Conservation (phyloP, 2,113 vertebrate species). For the Aspidoscelis tigris region DNA sequence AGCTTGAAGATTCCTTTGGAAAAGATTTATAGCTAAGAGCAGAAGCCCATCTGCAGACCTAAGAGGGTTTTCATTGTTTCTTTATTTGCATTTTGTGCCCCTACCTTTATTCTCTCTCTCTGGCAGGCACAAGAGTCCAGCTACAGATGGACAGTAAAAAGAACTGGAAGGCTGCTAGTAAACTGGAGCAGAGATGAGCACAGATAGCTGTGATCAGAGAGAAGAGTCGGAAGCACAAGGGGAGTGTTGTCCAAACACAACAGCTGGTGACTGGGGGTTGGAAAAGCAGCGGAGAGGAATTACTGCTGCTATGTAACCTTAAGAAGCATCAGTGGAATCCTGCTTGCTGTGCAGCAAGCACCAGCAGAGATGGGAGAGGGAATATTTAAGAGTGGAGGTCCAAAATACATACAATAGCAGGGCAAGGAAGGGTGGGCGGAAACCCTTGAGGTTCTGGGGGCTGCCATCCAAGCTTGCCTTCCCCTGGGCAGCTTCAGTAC, state of each 20-base stretch:
- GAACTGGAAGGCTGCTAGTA: slow-evolving; percentile 15
- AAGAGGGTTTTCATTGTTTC: slow-evolving; percentile 31
- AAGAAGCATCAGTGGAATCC: neutral
- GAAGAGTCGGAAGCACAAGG: neutral
- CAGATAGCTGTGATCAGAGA: neutral
- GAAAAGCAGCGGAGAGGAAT: neutral
- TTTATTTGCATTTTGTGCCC: fast-evolving
- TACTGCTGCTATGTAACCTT: neutral
- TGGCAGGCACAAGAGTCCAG: neutral
- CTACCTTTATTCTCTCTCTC: slow-evolving; percentile 9
- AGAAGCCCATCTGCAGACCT: neutral
- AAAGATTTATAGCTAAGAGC: slow-evolving; percentile 18
- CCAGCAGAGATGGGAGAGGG: neutral
- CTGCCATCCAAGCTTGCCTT: too few species aligned
- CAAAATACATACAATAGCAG: neutral
- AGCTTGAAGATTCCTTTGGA: neutral
- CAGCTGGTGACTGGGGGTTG: neutral
- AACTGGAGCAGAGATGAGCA: slow-evolving; percentile 20
- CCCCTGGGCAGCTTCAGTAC: too few species aligned
- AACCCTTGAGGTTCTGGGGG: too few species aligned
- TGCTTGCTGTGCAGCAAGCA: neutral
- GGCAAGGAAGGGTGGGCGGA: too few species aligned
- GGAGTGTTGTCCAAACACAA: neutral
- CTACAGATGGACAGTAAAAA: slow-evolving; percentile 30
- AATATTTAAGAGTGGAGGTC: too few species aligned